phyloP scores from a whole-genome alignment of 2,797 vertebrate genomes.

The Aldrovandia affinis region DNA sequence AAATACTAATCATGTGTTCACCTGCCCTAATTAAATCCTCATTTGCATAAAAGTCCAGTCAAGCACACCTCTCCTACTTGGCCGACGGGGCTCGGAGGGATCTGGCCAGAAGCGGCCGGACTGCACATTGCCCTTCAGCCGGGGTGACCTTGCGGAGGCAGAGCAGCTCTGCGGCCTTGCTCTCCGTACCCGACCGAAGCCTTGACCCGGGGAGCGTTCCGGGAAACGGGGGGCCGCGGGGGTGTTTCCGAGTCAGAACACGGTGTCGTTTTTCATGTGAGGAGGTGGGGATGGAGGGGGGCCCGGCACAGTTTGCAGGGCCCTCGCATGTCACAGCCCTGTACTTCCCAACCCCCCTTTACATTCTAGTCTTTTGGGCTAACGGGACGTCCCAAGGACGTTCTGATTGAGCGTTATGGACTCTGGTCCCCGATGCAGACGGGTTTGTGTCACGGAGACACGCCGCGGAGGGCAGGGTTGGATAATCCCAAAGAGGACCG shows the following conservation, averaged over 20 bases:
- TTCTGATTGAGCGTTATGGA: neutral
- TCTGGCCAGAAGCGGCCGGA: neutral
- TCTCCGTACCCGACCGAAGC: neutral
- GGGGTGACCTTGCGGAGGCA: slow-evolving; percentile 19
- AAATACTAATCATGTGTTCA: slow-evolving; percentile 36
- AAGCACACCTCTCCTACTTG: neutral
- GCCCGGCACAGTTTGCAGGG: neutral
- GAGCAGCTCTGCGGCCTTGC: neutral
- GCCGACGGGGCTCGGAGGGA: slow-evolving; percentile 5
- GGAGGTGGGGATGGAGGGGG: neutral
- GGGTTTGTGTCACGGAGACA: neutral
- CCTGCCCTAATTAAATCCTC: slow-evolving; percentile 28
- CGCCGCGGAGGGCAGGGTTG: neutral
- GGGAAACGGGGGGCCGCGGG: neutral
- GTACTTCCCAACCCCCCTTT: neutral
- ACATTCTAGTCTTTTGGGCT: neutral
- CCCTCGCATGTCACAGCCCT: neutral
- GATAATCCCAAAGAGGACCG: neutral
- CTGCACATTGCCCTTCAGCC: neutral
- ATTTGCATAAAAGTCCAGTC: slow-evolving; percentile 38
- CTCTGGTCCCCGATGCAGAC: neutral
- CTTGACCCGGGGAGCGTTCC: neutral
- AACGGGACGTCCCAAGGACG: neutral
- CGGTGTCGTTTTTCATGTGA: neutral
- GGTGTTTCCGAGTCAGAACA: neutral